Evolutionary conservation across 2,888 invertebrate species (phyloP), one percentile per base, ranked within the genome.

Genomic region (Campoplex nolae): DNA sequence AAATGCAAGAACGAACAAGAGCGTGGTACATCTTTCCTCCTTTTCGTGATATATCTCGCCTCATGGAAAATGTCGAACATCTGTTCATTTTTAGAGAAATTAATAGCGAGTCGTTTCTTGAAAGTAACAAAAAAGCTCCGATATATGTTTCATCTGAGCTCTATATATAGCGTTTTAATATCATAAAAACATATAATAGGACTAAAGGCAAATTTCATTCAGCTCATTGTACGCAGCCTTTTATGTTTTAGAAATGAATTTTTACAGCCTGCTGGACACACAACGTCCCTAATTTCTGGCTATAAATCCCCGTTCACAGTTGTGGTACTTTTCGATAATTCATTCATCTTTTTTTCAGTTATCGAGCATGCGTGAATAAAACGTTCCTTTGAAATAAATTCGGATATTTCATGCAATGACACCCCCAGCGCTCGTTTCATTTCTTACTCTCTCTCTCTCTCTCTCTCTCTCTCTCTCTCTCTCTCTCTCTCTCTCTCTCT

Each of bases 61-160:
- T 54, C 54, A 32, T 51, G 51, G 35, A 78, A 18, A 68, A 67
- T 32, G 51, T 16, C 45, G n/a, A 68, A 80, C 35, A 48, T 51
- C 85, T 54, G 84, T 86, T 90, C 71, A 87, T 90, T 90, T 88
- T 81, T 85, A 58, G 83, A 81, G 80, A 85, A 90, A 91, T 91
- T 90, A 91, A 91, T 90, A 91, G 91, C 89, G 89, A 91, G 38
- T 18, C 51, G 88, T 90, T 91, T 75, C 70, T 65, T 82, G 65
- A 23, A 9, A 56, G 51, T 35, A 11, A n/a, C n/a, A 3, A 38
- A 73, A 16, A 56, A 38, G 13, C n/a, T 7, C 13, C 23, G 70
- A 9, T n/a, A 23, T 1, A 70, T 45, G 45, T 51, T 51, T 35
- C 9, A 51, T 8, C 32, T 32, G 28, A 13, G 13, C 13, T 42